Evolutionary conservation across 2,113 vertebrate species (phyloP).

Genomic region (Orycteropus afer): DNA sequence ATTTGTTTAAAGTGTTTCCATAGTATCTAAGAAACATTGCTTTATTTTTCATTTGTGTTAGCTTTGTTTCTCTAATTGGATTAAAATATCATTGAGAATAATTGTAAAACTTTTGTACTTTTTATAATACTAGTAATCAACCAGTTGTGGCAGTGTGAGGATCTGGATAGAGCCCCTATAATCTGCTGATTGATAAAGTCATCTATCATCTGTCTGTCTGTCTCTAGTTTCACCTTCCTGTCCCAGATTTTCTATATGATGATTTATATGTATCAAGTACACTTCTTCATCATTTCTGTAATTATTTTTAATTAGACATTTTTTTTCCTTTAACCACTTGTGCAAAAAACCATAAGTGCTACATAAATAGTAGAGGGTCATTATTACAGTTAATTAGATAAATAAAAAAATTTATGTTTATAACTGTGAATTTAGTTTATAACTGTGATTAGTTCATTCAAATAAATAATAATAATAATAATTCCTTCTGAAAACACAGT

Average conservation of each 20-base stretch:
- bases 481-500: neutral
- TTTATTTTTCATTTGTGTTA: neutral
- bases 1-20: neutral
- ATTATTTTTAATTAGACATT: neutral
- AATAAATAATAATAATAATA: neutral
- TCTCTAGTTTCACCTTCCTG: neutral
- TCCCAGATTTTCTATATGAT: neutral
- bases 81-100: neutral
- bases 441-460: neutral
- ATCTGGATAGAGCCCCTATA: neutral
- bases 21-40: neutral
- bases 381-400: neutral
- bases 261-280: neutral
- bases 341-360: neutral
- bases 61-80: neutral
- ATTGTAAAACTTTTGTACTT: neutral
- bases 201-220: neutral
- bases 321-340: neutral
- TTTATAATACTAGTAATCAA: neutral
- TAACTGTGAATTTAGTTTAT: too few species aligned
- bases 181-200: neutral
- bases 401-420: too few species aligned
- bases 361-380: neutral
- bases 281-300: neutral
- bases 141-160: neutral